These are phyloP conservation scores for Climacteris rufus DNA, from an alignment of 2,113 vertebrate genomes.

Conservation along the genomic window DNA sequence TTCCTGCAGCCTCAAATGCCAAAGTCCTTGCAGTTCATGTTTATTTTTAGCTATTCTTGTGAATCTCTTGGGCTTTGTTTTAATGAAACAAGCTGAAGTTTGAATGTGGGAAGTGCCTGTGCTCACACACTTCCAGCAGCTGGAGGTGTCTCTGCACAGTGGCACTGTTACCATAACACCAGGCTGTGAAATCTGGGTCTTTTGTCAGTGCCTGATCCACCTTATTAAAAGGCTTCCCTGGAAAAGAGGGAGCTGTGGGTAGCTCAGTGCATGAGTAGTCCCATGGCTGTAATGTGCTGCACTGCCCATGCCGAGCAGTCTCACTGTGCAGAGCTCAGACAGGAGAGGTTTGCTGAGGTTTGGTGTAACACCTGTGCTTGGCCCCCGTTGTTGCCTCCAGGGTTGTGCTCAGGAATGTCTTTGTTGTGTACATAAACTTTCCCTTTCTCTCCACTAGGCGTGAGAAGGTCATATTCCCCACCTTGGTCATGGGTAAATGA, in stretches of 20 bases:
- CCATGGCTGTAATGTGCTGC: background rate
- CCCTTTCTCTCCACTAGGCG: slow-evolving; percentile 81
- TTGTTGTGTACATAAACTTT: slow-evolving; percentile 58
- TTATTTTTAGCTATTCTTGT: background rate
- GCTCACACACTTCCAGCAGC: background rate
- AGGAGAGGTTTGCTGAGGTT: background rate
- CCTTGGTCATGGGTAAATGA: slow-evolving; percentile 89
- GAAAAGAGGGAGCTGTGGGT: background rate
- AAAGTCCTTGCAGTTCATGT: background rate
- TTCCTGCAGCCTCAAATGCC: background rate
- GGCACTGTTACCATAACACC: too few species aligned
- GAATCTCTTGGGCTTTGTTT: background rate
- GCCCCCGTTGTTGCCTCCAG: background rate
- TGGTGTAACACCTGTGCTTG: background rate
- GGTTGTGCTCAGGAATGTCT: background rate
- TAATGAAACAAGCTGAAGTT: background rate
- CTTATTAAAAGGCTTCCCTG: fast-evolving
- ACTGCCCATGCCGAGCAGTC: background rate
- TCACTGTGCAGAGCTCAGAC: background rate
- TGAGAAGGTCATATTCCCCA: slow-evolving; percentile 89
- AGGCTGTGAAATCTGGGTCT: background rate
- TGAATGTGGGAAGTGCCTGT: background rate
- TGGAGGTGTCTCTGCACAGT: background rate
- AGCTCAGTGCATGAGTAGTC: background rate
- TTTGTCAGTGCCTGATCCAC: background rate